These are phyloP conservation scores for Hoplostethus mediterraneus DNA, from an alignment of 2,797 vertebrate species.

Conservation along the genomic window DNA sequence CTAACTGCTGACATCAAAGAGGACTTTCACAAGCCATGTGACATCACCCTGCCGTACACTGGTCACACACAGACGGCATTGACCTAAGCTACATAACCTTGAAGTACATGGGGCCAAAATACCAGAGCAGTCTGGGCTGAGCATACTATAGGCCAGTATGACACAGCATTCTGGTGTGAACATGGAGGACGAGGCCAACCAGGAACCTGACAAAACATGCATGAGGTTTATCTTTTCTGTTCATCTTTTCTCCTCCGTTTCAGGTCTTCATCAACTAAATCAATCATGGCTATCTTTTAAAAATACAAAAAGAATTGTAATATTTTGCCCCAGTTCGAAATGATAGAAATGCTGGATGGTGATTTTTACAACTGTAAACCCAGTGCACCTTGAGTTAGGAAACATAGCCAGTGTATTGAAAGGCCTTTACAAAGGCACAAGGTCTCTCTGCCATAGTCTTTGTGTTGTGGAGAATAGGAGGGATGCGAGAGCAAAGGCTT, in stretches of 20 bases:
- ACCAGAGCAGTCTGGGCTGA: constrained; percentile 58
- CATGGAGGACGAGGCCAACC: not conserved
- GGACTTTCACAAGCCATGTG: constrained; percentile 74
- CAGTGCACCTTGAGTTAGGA: constrained; percentile 61
- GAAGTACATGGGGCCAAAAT: constrained; percentile 61
- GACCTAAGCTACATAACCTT: constrained; percentile 76
- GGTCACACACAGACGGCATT: constrained; percentile 63
- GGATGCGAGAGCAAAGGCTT: constrained; percentile 67
- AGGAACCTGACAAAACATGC: constrained; percentile 6
- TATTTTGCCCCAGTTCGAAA: not conserved
- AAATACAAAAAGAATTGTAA: not conserved
- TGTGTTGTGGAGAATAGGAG: constrained; percentile 69
- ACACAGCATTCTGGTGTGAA: constrained; percentile 37
- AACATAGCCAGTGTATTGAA: constrained; percentile 67
- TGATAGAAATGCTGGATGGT: constrained; percentile 20
- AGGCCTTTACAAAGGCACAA: constrained; percentile 70
- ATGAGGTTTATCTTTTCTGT: not conserved
- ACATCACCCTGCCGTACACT: constrained; percentile 69
- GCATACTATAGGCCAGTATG: constrained; percentile 45
- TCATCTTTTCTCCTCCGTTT: not conserved
- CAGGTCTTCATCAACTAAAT: not conserved
- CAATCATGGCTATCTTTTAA: not conserved
- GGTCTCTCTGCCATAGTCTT: constrained; percentile 70
- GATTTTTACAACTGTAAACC: constrained; percentile 53
- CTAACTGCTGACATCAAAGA: constrained; percentile 74